Percentiles rank a stretch among this genome's conserved stretches.
Evolutionary conservation across 2,113 vertebrate species (phyloP).

Genomic region (Erythrocercus mccallii): DNA sequence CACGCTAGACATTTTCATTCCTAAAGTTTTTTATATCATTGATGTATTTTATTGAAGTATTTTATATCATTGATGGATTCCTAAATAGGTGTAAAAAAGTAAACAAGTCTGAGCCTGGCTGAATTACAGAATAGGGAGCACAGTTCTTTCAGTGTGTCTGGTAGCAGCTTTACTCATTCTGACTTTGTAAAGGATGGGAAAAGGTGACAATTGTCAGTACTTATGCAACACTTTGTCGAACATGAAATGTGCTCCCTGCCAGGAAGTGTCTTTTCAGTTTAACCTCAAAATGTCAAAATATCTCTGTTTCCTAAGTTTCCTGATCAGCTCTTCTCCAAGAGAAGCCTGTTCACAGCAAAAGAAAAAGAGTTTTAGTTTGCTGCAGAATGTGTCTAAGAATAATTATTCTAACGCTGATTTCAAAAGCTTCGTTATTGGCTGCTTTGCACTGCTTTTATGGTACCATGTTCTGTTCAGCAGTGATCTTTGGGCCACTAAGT

Average conservation of each 20-base stretch:
- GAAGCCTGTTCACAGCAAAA: neutral
- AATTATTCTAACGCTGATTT: neutral
- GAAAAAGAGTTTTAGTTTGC: neutral
- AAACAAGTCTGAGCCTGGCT: neutral
- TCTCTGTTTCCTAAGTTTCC: neutral
- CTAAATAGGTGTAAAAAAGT: constrained; percentile 28
- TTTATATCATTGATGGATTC: neutral
- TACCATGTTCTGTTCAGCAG: neutral
- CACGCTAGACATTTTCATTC: neutral
- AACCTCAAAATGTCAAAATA: constrained; percentile 67
- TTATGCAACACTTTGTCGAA: constrained; percentile 39
- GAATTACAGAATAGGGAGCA: constrained; percentile 31
- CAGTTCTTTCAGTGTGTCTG: constrained; percentile 16
- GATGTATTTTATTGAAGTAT: neutral
- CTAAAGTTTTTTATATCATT: neutral
- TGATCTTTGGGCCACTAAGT: neutral
- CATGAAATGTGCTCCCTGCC: constrained; percentile 24
- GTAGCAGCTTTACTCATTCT: neutral
- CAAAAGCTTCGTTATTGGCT: neutral
- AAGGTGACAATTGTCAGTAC: constrained; percentile 16
- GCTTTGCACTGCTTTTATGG: neutral
- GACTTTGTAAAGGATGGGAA: neutral
- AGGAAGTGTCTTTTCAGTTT: constrained; percentile 44
- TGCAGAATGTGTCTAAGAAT: neutral
- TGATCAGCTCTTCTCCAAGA: neutral